phyloP scores from a whole-genome alignment of 2,113 vertebrate genomes.

The Sarotherodon lohbergeri region DNA sequence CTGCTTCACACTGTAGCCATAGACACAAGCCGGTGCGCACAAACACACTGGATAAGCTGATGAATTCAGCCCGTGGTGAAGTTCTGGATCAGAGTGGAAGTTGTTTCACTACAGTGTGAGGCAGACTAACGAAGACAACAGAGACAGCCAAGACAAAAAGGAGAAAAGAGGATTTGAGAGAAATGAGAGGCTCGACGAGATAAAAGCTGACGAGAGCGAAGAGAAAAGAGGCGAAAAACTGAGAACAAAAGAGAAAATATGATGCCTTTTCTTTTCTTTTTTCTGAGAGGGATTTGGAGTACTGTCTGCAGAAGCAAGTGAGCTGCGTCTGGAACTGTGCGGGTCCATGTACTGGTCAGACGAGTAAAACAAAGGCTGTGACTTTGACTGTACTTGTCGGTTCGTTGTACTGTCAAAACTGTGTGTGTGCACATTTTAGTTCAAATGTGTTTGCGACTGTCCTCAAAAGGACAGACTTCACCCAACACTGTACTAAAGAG shows the following conservation, averaged over 20 bases:
- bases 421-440: not conserved
- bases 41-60: constrained; percentile 21
- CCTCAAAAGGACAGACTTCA: not conserved
- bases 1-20: not conserved
- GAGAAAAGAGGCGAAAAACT: constrained; percentile 27
- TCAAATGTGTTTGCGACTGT: not conserved
- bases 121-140: constrained; percentile 47
- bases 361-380: constrained; percentile 24
- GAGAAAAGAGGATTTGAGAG: constrained; percentile 49
- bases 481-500: not conserved
- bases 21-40: not conserved
- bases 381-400: constrained; percentile 44
- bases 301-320: constrained; percentile 71
- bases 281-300: constrained; percentile 64
- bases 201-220: constrained; percentile 29
- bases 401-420: constrained; percentile 35
- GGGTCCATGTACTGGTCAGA: constrained; percentile 1
- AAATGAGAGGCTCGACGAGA: constrained; percentile 29
- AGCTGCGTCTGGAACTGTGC: constrained; percentile 7
- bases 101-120: constrained; percentile 32
- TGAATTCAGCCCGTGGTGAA: constrained; percentile 40
- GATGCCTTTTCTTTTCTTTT: constrained; percentile 63
- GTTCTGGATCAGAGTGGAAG: constrained; percentile 35
- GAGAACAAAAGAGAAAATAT: constrained; percentile 38
- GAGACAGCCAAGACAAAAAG: constrained; percentile 24